Base-by-base conservation (phyloP, 1,140 invertebrate genomes). In the Cotesia chilonis region DNA sequence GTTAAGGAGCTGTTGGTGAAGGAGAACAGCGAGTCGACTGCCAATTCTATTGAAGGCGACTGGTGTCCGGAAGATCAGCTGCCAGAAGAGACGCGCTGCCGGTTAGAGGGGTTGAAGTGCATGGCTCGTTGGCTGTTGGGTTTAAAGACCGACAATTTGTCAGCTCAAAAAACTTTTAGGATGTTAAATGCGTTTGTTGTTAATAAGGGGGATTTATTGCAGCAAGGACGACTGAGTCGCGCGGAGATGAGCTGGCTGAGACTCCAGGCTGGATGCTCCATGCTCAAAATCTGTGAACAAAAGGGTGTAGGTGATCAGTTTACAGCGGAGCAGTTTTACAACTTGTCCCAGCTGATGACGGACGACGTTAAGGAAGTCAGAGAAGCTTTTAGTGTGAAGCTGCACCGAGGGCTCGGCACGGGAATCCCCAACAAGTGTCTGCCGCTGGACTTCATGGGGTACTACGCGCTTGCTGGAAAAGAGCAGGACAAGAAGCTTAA, bases 391-490 rank as follows among this genome's bases (percentile, higher is more conserved):
- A 91, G 95, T 5, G 88, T 90, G 6, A 99, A 99, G 88, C 86
- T 99, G 59, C 95, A 98, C 83, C 98, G 98, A 89, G 95, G 95
- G 63, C 86, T 94, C 36, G 88, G 91, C 5, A 89, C 92, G 84
- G 94, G 94, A 75, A 91, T 96, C 76, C 94, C 94, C 20, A 92
- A 94, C 76, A 94, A 94, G 84, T 96, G 94, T 83, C 88, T 99
- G 61, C 97, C 97, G 2, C 85, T 98, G 66, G 96, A 98, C 86
- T 99, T 98, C 87, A 98, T 99, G 96, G 96, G 96, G 37, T 95
- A 96, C 83, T 97, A 98, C 85, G 93, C 93, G 7, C 87, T 98
- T 35, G 94, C 90, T 36, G 96, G 95, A 7, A 91, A 94, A 74
- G 96, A 98, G 86, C 90, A 92, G 28, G 93, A 96, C 71, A 92